Conservation (phyloP, 2,888 invertebrate species). For the Cheilosia vulpina region DNA sequence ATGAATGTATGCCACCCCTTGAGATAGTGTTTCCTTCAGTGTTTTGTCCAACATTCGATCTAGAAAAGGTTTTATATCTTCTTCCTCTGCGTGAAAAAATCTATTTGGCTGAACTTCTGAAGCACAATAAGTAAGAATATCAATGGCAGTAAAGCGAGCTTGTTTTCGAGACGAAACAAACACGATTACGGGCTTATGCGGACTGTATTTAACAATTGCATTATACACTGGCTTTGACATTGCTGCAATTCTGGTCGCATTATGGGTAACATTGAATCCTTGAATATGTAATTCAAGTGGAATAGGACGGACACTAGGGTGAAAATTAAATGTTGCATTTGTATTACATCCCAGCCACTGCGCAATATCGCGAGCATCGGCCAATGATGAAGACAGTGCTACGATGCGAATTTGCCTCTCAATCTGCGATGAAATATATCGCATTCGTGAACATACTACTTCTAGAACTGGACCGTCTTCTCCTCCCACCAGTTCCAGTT, state of each 20-base stretch:
- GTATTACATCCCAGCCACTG: conserved; percentile 98
- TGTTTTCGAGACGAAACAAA: conserved; percentile 97
- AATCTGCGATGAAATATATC: conserved; percentile 98
- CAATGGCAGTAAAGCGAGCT: conserved; percentile 97
- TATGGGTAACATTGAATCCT: conserved; percentile 99
- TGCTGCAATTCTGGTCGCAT: conserved; percentile 96
- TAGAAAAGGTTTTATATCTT: conserved; percentile 94
- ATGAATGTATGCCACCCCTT: conserved; percentile 98
- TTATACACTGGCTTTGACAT: conserved; percentile 99
- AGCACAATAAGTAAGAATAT: conserved; percentile 96
- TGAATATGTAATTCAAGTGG: conserved; percentile 97
- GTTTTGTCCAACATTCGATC: conserved; percentile 95
- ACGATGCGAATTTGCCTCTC: conserved; percentile 95
- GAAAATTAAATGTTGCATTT: conserved; percentile 98
- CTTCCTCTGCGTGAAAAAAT: conserved; percentile 94
- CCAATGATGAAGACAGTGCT: conserved; percentile 95
- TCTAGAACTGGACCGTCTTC: conserved; percentile 97
- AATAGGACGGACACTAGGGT: conserved; percentile 97
- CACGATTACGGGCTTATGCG: conserved; percentile 92
- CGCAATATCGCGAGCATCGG: conserved; percentile 97
- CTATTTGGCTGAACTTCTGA: conserved; percentile 93
- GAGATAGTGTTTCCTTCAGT: conserved; percentile 94
- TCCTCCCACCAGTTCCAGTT: conserved; percentile 95
- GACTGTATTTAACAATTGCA: conserved; percentile 92
- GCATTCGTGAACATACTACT: conserved; percentile 94